Conservation (phyloP, 2,797 vertebrate genomes). For the Brotogeris chrysoptera region DNA sequence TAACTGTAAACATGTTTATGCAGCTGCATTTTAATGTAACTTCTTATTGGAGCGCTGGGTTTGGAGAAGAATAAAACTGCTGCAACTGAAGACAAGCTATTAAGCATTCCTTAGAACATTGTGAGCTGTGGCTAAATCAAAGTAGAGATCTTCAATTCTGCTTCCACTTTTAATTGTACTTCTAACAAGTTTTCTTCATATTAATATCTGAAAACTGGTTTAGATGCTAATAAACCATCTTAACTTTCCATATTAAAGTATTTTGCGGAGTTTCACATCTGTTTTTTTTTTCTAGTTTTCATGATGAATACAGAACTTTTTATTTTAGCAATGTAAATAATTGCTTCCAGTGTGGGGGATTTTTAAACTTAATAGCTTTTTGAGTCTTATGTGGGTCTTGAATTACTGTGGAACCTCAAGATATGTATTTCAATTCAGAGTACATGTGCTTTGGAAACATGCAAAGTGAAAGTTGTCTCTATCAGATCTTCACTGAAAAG, state of each 20-base stretch:
- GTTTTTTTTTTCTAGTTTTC: background rate
- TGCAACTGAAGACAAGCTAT: conserved; percentile 56
- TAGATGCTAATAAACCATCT: background rate
- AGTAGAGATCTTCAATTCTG: background rate
- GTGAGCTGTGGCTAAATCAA: background rate
- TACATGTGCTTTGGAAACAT: background rate
- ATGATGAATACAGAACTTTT: background rate
- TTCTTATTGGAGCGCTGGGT: conserved; percentile 37
- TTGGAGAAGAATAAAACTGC: conserved; percentile 48
- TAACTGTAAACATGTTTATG: conserved; percentile 71
- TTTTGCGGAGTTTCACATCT: background rate
- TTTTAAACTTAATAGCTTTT: background rate
- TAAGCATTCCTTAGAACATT: conserved; percentile 44
- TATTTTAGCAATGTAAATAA: background rate
- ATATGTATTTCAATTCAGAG: background rate
- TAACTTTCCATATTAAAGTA: background rate
- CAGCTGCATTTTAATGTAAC: conserved; percentile 69
- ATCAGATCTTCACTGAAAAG: background rate
- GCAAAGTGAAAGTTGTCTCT: background rate
- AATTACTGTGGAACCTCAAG: background rate
- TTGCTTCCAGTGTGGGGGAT: background rate
- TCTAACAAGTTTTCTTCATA: background rate
- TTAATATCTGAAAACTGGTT: background rate
- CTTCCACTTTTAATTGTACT: background rate
- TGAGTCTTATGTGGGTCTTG: background rate